Percentiles rank a stretch among this genome's conserved stretches.
Evolutionary conservation across 2,888 invertebrate species (phyloP).

Genomic region (Aphidoletes aphidimyza): DNA sequence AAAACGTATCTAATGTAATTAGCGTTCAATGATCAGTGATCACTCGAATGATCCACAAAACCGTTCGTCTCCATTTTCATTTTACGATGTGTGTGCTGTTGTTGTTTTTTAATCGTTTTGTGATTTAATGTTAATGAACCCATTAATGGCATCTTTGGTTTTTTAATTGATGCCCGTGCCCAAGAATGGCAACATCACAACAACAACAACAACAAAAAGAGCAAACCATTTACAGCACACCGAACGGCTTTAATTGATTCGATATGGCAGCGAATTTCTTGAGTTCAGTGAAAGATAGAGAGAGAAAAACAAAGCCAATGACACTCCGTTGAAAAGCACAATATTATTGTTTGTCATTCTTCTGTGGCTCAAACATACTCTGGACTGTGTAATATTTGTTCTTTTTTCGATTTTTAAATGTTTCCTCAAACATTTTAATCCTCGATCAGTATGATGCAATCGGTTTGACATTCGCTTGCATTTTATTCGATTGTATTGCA

Average conservation of each 20-base stretch:
- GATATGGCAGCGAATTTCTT: not conserved
- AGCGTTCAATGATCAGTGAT: not conserved
- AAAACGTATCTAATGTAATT: not conserved
- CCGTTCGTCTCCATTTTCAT: not conserved
- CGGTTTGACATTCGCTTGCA: no score
- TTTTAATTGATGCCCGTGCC: not conserved
- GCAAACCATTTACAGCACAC: not conserved
- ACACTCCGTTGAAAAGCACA: no score
- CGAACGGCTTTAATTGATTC: not conserved
- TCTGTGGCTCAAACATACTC: not conserved
- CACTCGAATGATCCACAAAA: no score
- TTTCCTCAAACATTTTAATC: no score
- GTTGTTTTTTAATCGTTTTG: not conserved
- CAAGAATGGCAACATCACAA: not conserved
- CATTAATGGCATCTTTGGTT: not conserved
- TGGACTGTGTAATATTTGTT: no score
- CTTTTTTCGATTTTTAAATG: no score
- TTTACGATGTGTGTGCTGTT: no score
- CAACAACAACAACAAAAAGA: not conserved
- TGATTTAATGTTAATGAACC: conserved; percentile 31
- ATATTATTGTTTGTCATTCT: not conserved
- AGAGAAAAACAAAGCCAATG: not conserved
- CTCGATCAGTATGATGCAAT: no score
- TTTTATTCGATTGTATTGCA: no score
- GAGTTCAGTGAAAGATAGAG: not conserved